Evolutionary conservation across 2,888 invertebrate genomes (phyloP).

Genomic region (Phengaris arion): DNA sequence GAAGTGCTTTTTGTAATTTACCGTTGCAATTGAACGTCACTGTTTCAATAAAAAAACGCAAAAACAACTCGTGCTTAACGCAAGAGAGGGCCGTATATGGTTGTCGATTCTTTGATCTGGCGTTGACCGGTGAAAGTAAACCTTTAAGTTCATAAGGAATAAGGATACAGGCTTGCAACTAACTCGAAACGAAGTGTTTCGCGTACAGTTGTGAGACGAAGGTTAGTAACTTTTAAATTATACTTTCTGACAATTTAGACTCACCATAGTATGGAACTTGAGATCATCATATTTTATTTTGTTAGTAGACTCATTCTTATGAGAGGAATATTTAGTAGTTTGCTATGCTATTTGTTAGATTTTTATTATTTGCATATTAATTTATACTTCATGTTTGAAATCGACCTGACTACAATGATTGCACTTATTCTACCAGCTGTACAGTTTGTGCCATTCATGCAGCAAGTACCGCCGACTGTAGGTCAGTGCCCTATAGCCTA

Average conservation of each 20-base stretch:
- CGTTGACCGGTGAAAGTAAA: slow-evolving; percentile 74
- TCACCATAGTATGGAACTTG: slow-evolving; percentile 8
- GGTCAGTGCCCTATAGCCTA: slow-evolving; percentile 75
- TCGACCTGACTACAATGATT: slow-evolving; percentile 31
- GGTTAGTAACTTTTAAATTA: slow-evolving; percentile 63
- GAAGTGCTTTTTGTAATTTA: slow-evolving; percentile 69
- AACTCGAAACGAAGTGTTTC: slow-evolving; percentile 68
- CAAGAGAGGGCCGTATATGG: slow-evolving; percentile 69
- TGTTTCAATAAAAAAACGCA: slow-evolving; percentile 72
- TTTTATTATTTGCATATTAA: neutral
- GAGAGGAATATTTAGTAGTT: neutral
- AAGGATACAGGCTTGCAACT: slow-evolving; percentile 73
- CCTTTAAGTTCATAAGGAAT: slow-evolving; percentile 78
- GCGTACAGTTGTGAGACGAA: slow-evolving; percentile 64
- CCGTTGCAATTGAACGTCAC: slow-evolving; percentile 75
- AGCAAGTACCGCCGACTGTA: slow-evolving; percentile 57
- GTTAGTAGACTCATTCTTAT: neutral
- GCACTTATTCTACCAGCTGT: slow-evolving; percentile 48
- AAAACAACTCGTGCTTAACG: slow-evolving; percentile 63
- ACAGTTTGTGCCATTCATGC: slow-evolving; percentile 62
- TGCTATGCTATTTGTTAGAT: neutral
- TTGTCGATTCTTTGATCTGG: slow-evolving; percentile 64
- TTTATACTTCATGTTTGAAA: neutral
- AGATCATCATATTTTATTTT: neutral
- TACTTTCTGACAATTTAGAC: neutral